Base-by-base conservation (phyloP, 2,888 invertebrate species). In the Philopedon plagiatum region DNA sequence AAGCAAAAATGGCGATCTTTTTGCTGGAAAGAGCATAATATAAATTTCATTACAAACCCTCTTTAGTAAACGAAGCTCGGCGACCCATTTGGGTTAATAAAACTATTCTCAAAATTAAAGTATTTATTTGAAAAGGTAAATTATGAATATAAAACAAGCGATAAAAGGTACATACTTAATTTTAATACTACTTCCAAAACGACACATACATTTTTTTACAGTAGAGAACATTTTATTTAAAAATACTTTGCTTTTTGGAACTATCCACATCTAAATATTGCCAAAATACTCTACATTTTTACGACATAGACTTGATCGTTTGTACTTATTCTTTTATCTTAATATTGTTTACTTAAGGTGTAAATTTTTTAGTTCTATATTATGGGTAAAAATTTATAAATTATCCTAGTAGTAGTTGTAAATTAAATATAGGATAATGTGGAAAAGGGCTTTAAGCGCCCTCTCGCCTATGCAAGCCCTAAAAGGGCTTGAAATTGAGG, bases 251-350 rank as follows among this genome's bases (percentile, higher is more conserved):
- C 44, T 51, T 56, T 71, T 73, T 64, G 62, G n/a, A 72, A 73
- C 65, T 65, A 71, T 70, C 49, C 73, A 73, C 73, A 73, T 61
- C 65, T 73, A 73, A 21, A 51, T 72, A 75, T 72, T 75, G 75
- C 75, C 75, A 75, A 73, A 72, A 75, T 64, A 69, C 51, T 73
- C 61, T 64, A 73, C 63, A 69, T 64, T 65, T 65, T 58, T 60
- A 67, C 46, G 65, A 64, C 60, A 64, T 37, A 58, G 23, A 51
- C 51, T 65, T 65, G 41, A 71, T 71, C 71, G 65, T 71, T 71
- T 71, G 71, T 71, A 71, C 71, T 71, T 65, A 65, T 15, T 15
- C 29, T 29, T 51, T 13, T 26, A 49, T 49, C 49, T 23, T 26
- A 29, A 18, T 18, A 18, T 5, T 51, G 9, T 29, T 11, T 23